Percentiles rank a stretch among this genome's conserved stretches.
Conservation (phyloP, 2,797 vertebrate genomes). For the Poecilia velifera region DNA sequence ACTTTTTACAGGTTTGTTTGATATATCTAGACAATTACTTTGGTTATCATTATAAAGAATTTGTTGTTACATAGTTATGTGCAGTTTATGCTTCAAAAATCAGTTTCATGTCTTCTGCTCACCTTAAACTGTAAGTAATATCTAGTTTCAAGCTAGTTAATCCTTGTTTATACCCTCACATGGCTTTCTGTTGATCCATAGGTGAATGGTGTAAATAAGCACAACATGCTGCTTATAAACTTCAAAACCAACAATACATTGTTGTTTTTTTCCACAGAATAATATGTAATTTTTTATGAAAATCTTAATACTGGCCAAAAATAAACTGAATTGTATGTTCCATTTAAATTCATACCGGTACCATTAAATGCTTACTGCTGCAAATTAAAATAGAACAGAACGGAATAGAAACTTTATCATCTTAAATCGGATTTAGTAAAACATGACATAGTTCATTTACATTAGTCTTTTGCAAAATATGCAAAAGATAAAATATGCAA, state of each 20-base stretch:
- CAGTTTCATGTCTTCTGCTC: neutral
- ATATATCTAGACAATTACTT: neutral
- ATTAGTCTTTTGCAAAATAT: neutral
- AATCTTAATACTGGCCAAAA: neutral
- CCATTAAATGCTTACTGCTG: neutral
- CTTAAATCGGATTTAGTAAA: neutral
- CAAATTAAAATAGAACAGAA: neutral
- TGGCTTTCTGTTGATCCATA: neutral
- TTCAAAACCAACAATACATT: neutral
- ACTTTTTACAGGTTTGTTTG: neutral
- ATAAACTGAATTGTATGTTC: neutral
- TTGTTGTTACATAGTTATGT: neutral
- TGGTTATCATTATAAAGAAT: neutral
- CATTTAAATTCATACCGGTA: neutral
- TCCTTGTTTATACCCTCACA: no score
- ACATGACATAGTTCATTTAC: neutral
- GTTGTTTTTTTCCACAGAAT: neutral
- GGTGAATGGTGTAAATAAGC: neutral
- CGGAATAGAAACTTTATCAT: neutral
- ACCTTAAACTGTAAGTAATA: neutral
- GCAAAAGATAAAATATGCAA: neutral
- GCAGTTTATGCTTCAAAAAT: neutral
- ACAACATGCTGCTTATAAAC: neutral
- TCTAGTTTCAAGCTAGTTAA: neutral
- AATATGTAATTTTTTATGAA: neutral